Evolutionary conservation across 2,888 invertebrate species (phyloP), one percentile per base, ranked within the genome.

Genomic region (Seira sanloemensis): DNA sequence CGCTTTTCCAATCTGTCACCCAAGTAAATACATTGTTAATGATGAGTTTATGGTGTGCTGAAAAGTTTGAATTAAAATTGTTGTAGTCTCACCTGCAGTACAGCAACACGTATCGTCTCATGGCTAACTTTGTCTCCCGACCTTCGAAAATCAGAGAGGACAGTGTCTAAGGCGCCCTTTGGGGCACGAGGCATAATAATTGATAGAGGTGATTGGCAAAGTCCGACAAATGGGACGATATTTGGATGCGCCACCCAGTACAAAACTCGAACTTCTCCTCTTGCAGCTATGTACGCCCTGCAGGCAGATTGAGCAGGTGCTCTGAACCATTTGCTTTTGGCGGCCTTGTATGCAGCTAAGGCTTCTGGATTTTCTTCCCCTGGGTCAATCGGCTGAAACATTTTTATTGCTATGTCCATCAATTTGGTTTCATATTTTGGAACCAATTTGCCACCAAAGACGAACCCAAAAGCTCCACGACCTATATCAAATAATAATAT

Each of bases 381-480:
- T 1, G 98, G 97, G 83, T 96, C 95, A 9, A 97, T 97, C 0
- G 98, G 98, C 91, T 98, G 98, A 81, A 98, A 92, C 94, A 98
- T 97, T 92, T 99, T 99, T 92, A 98, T 94, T 0, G 99, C 98
- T 0, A 98, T 96, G 82, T 95, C 94, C 93, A 80, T 93, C 92
- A 1, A 89, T 87, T 85, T 89, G 7, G 80, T 87, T 71, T 89
- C 89, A 71, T 85, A 88, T 69, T 87, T 89, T 27, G 87, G 87
- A 84, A 78, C 86, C 84, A 85, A 87, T 81, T 91, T 90, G 0
- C 96, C 97, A 90, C 95, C 94, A 91, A 97, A 97, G 7, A 99
- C 99, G 90, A 98, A 98, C 1, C 99, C 99, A 92, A 99, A 99
- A 0, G 98, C 98, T 0, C 99, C 99, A n/a, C 98, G 94, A 0